Percentiles rank a stretch among this genome's conserved stretches.
phyloP scores from a whole-genome alignment of 2,888 invertebrate species.

The Isotomurus palustris region DNA sequence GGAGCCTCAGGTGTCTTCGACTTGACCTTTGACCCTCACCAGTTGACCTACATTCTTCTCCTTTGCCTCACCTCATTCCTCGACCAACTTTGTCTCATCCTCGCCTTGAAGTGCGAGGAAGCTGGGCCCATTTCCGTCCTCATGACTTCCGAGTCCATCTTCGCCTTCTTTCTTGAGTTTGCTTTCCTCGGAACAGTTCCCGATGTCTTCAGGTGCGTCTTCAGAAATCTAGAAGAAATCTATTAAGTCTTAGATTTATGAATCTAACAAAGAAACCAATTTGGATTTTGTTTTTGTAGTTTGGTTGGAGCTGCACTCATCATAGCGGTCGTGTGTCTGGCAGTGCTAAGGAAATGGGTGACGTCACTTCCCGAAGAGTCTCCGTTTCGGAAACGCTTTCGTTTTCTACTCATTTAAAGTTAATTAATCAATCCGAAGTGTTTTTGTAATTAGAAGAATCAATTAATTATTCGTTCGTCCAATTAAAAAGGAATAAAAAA shows the following conservation, averaged over 20 bases:
- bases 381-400: no score
- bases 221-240: neutral
- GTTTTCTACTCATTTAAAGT: no score
- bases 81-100: slow-evolving; percentile 15
- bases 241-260: no score
- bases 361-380: slow-evolving; percentile 3
- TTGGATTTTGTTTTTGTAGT: no score
- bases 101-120: slow-evolving; percentile 9
- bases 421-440: no score
- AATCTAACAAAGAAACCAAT: no score
- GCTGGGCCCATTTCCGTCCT: neutral
- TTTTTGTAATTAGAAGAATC: no score
- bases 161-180: slow-evolving; percentile 27
- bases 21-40: slow-evolving; percentile 8
- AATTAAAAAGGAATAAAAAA: no score
- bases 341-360: slow-evolving; percentile 7
- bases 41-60: slow-evolving; percentile 10
- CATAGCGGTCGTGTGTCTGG: neutral
- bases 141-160: neutral
- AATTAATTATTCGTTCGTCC: no score
- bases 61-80: slow-evolving; percentile 13
- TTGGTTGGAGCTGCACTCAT: neutral
- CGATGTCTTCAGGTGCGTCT: slow-evolving; percentile 19
- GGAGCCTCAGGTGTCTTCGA: slow-evolving; percentile 15
- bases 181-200: slow-evolving; percentile 18